These are phyloP conservation scores for Genyomyrus donnyi DNA, from an alignment of 2,113 vertebrate genomes.

Conservation along the genomic window DNA sequence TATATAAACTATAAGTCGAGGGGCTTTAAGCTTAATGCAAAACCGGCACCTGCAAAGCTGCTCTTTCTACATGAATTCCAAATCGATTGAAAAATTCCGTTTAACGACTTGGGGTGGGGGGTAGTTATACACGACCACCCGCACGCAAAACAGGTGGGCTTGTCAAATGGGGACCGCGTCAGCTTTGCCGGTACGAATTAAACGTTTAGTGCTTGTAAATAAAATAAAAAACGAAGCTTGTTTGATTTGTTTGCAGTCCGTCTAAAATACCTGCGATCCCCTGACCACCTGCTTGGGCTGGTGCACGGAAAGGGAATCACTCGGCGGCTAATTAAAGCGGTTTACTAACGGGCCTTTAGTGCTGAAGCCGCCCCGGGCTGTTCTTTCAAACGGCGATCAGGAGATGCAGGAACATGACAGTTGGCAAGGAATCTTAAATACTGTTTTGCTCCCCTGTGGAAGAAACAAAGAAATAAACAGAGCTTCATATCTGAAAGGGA, in stretches of 20 bases:
- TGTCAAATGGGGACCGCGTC: background rate
- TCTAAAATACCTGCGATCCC: conserved; percentile 39
- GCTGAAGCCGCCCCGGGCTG: conserved; percentile 48
- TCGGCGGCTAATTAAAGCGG: conserved; percentile 52
- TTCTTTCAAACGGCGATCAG: conserved; percentile 37
- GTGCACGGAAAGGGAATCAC: conserved; percentile 30
- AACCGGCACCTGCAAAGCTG: background rate
- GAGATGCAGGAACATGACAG: conserved; percentile 49
- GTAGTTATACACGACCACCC: background rate
- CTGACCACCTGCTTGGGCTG: conserved; percentile 38
- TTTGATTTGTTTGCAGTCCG: conserved; percentile 27
- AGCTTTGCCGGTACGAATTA: background rate
- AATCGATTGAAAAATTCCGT: background rate
- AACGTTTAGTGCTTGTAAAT: background rate
- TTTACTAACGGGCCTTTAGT: conserved; percentile 47
- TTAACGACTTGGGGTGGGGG: background rate
- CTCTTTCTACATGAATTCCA: background rate
- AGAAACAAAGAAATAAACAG: conserved; percentile 33
- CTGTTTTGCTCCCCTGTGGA: conserved; percentile 47
- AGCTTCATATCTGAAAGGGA: conserved; percentile 29
- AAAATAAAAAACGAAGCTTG: background rate
- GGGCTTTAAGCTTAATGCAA: background rate
- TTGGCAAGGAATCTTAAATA: conserved; percentile 51
- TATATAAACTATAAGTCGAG: background rate
- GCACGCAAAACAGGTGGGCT: background rate